Conservation (phyloP, 2,113 vertebrate genomes). For the Eupsittula cactorum region DNA sequence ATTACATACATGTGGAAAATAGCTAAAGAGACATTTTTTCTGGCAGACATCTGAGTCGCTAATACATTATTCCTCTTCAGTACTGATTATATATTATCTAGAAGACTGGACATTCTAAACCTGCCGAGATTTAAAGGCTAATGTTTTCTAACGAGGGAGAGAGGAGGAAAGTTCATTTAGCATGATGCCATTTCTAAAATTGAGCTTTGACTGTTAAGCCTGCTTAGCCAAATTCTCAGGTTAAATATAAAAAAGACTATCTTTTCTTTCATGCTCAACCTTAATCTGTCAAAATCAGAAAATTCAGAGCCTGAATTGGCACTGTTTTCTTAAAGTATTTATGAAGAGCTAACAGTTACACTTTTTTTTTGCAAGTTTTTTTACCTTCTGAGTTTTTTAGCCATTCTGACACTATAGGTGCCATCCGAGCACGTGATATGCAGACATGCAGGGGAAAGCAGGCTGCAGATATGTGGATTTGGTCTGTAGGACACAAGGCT, state of each 20-base stretch:
- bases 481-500: background rate
- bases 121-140: background rate
- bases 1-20: background rate
- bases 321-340: background rate
- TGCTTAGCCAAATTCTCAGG: background rate
- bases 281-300: slow-evolving; percentile 22
- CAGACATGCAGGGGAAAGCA: background rate
- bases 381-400: background rate
- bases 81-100: background rate
- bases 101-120: background rate
- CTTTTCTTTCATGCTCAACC: background rate
- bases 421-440: background rate
- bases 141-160: background rate
- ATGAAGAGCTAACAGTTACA: background rate
- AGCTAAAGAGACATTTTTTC: background rate
- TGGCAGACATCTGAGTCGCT: background rate
- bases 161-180: background rate
- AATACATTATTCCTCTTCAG: background rate
- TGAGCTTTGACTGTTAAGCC: slow-evolving; percentile 5
- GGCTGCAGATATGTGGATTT: background rate
- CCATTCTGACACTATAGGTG: background rate
- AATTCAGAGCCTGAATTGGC: background rate
- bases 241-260: slow-evolving; percentile 24
- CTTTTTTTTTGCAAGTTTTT: background rate
- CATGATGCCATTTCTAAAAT: background rate